phyloP scores from a whole-genome alignment of 2,797 vertebrate genomes.

The Poeciliopsis gracilis region DNA sequence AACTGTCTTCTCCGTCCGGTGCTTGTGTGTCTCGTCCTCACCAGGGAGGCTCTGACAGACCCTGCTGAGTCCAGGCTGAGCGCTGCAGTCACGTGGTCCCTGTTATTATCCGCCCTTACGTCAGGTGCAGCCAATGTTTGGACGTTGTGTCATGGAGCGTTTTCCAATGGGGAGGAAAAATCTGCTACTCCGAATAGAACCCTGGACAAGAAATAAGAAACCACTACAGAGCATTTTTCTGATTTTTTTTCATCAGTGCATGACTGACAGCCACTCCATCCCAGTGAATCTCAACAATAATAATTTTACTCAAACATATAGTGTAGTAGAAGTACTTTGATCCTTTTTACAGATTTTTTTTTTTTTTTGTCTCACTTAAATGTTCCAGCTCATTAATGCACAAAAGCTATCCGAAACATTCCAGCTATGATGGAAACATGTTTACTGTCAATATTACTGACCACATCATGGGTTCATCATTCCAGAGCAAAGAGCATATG shows the following conservation, averaged over 20 bases:
- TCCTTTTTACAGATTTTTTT: background rate
- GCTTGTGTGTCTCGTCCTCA: conserved; percentile 43
- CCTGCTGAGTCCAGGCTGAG: conserved; percentile 59
- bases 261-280: background rate
- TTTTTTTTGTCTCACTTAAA: background rate
- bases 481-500: background rate
- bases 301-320: background rate
- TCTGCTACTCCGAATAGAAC: background rate
- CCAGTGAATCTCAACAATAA: background rate
- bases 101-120: conserved; percentile 65
- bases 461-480: background rate
- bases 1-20: conserved; percentile 50
- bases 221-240: background rate
- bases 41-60: conserved; percentile 58
- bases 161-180: conserved; percentile 1
- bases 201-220: background rate
- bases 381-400: background rate
- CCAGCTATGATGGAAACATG: background rate
- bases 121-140: conserved; percentile 52
- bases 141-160: conserved; percentile 9
- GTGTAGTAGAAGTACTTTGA: background rate
- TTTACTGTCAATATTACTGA: background rate
- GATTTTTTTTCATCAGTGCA: background rate
- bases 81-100: conserved; percentile 79
- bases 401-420: background rate